Percentiles rank a stretch among this genome's conserved stretches.
Evolutionary conservation across 2,888 invertebrate genomes (phyloP).

Genomic region (Scaptomyza polygonia): DNA sequence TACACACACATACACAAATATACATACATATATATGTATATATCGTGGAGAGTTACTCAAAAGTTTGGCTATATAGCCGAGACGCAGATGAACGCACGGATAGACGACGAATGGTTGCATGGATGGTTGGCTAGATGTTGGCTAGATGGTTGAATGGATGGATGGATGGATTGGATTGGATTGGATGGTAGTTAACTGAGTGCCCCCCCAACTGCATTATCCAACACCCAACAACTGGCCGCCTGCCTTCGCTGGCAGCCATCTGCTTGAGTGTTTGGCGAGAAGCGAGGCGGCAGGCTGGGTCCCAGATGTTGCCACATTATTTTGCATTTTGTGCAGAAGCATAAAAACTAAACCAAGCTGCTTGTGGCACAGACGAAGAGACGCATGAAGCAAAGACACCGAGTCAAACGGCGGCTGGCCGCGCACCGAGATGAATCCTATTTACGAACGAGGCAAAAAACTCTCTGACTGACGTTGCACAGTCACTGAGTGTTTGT

Average conservation of each 20-base stretch:
- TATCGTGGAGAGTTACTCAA: constrained; percentile 53
- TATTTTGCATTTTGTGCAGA: constrained; percentile 76
- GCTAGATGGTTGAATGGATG: constrained; percentile 45
- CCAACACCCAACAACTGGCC: constrained; percentile 9
- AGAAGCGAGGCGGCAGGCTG: constrained; percentile 55
- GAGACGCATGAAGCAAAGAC: not conserved
- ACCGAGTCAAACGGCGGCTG: constrained; percentile 59
- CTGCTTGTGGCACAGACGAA: constrained; percentile 19
- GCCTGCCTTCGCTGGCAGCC: constrained; percentile 22
- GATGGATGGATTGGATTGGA: constrained; percentile 33
- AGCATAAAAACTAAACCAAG: constrained; percentile 47
- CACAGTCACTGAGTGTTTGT: constrained; percentile 22
- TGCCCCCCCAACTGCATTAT: constrained; percentile 39
- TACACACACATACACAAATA: constrained; percentile 5
- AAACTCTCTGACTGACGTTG: constrained; percentile 57
- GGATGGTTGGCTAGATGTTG: constrained; percentile 48
- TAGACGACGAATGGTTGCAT: constrained; percentile 41
- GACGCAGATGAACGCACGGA: constrained; percentile 69
- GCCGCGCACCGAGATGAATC: constrained; percentile 74
- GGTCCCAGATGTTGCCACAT: constrained; percentile 57
- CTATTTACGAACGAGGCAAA: constrained; percentile 74
- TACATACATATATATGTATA: not conserved
- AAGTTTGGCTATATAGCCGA: constrained; percentile 65
- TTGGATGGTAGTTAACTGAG: constrained; percentile 60
- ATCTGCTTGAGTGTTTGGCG: constrained; percentile 74